Evolutionary conservation across 2,113 vertebrate genomes (phyloP), one percentile per base, ranked within the genome.

Genomic region (Lampris incognitus): DNA sequence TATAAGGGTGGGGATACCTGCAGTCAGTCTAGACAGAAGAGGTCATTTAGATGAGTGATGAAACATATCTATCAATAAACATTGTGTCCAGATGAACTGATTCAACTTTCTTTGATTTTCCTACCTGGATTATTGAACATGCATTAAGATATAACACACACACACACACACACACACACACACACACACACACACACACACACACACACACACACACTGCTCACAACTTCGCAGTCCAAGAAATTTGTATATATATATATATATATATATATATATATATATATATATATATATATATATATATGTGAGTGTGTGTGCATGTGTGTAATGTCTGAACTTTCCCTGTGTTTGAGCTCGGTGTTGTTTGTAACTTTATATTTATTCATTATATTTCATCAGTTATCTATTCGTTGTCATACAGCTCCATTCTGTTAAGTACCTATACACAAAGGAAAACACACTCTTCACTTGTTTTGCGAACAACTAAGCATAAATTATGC

Each of bases 401-500:
- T 69, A 54, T 38, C 64, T 72, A 85, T 83, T 86, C 71, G 79
- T 62, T 52, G 8, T 24, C 38, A 50, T 2, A 55, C 44, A 46
- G 44, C 4, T 46, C 44, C 4, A 7, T 46, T 46, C 44, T 46
- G 4, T 44, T 41, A 62, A 38, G 46, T 41, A 62, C 41, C n/a
- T 41, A 44, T 41, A n/a, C 60, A 13, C 40, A 40, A 44, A 60
- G 36, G 77, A 3, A 56, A 7, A 59, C 52, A 71, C 61, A 59
- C 51, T 63, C 51, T 38, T 56, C 77, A 24, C 64, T 63, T 38
- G 54, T 65, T 82, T 78, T 41, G 1, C 8, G 2, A 64, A 72
- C 42, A 69, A 60, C 9, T 44, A 60, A 50, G 40, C 38, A 64
- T 85, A 39, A 69, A 88, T 74, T 63, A 90, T 83, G 78, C 59